Evolutionary conservation across 2,113 vertebrate species (phyloP), one percentile per base, ranked within the genome.

Genomic region (Zosterops borbonicus): DNA sequence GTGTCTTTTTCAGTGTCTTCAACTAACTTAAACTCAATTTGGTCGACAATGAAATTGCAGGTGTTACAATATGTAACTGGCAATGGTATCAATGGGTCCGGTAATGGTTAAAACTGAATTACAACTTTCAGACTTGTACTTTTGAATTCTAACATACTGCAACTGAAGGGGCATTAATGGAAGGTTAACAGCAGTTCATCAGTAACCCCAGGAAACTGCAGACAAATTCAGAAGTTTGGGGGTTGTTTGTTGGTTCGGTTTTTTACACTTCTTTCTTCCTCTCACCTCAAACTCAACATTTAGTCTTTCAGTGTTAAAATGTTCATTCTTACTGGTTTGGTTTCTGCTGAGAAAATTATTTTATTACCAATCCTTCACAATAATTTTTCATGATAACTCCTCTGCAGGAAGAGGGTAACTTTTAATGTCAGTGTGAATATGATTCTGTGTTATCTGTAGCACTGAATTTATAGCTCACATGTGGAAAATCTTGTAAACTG

Each of bases 401-500:
- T 95, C 94, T 96, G 89, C 92, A 97, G 81, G 23, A 96, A 93
- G 82, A 96, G 77, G 56, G 37, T 24, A 94, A 96, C 95, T 97
- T 96, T 86, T 92, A 95, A 91, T 90, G 94, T 65, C 88, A 83
- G 55, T 56, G 73, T 92, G 89, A 96, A 94, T 90, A 81, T 31
- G 78, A 91, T 82, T 91, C 83, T 94, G 75, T 88, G 77, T 62
- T 62, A 90, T 94, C 91, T 89, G 76, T 75, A 94, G 56, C 75
- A 80, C 31, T 80, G 67, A 89, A 97, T 96, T 97, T 95, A 96
- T 49, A 93, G 89, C 82, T 76, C 73, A 79, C 39, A 58, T 74
- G 28, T 86, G 85, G 90, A 95, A 97, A 95, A 96, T 90, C 95
- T 88, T 96, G 94, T 92, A 95, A 96, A 94, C 73, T 93, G 92